Conservation (phyloP, 2,888 invertebrate genomes). For the Pasiphila rectangulata region DNA sequence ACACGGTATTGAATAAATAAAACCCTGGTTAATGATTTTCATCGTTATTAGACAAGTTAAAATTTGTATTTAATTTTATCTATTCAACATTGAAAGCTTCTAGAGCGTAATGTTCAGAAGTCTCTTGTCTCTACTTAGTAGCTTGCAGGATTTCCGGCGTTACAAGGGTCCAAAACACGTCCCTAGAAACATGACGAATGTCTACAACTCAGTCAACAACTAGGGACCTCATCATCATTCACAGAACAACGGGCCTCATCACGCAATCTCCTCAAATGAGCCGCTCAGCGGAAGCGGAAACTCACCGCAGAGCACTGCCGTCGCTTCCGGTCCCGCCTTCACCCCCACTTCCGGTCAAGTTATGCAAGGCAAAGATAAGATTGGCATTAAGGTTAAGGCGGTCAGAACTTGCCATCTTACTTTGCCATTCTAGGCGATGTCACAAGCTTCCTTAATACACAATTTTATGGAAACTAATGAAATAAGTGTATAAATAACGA, state of each 20-base stretch:
- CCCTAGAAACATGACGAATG: conserved; percentile 10
- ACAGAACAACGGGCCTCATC: conserved; percentile 20
- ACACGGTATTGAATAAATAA: too few relatives aligned
- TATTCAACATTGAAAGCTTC: neutral
- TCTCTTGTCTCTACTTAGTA: neutral
- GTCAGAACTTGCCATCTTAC: neutral
- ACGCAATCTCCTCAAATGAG: conserved; percentile 38
- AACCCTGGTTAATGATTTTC: too few relatives aligned
- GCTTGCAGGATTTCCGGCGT: neutral
- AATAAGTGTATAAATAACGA: too few relatives aligned
- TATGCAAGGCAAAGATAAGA: conserved; percentile 28
- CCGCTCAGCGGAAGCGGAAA: conserved; percentile 40
- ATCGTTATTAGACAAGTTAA: too few relatives aligned
- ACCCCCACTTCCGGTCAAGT: conserved; percentile 43
- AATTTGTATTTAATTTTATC: too few relatives aligned
- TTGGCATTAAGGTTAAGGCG: conserved; percentile 11
- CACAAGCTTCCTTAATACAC: too few relatives aligned
- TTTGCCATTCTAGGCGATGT: neutral
- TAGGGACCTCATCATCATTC: conserved; percentile 21
- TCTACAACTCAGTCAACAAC: conserved; percentile 7
- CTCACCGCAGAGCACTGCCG: conserved; percentile 35
- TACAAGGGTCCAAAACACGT: neutral
- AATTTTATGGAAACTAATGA: too few relatives aligned
- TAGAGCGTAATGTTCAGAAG: too few relatives aligned
- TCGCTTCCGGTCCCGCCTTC: conserved; percentile 37